Conservation (phyloP, 2,888 invertebrate genomes). For the Aporophyla nigra region DNA sequence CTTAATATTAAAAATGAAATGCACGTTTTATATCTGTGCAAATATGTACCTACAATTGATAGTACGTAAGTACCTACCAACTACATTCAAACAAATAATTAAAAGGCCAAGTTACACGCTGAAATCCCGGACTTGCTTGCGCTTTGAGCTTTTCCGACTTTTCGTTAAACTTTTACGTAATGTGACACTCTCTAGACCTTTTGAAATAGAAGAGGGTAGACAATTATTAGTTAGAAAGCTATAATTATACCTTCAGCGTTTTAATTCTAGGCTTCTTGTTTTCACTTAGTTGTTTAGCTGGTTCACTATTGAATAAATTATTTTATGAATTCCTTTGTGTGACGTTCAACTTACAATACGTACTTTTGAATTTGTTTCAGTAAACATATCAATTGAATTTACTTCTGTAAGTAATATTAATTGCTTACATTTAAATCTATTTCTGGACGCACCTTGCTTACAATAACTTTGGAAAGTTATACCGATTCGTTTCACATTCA, state of each 20-base stretch:
- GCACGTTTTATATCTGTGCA: neutral
- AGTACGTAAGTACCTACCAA: neutral
- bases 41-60: neutral
- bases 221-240: constrained; percentile 1
- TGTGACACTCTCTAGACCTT: constrained; percentile 20
- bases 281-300: neutral
- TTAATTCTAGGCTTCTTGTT: constrained; percentile 2
- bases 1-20: neutral
- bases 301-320: neutral
- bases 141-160: constrained; percentile 32
- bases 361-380: neutral
- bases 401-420: neutral
- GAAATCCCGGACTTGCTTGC: neutral
- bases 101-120: constrained; percentile 22
- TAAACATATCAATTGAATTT: neutral
- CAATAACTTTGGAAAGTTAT: constrained; percentile 7
- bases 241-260: constrained; percentile 6
- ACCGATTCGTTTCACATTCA: neutral
- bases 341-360: neutral
- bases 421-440: constrained; percentile 3
- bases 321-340: neutral
- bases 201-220: constrained; percentile 31
- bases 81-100: constrained; percentile 1
- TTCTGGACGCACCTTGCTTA: neutral
- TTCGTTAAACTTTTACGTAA: constrained; percentile 12